Base-by-base conservation (phyloP, 2,888 invertebrate genomes). In the Neria commutata region DNA sequence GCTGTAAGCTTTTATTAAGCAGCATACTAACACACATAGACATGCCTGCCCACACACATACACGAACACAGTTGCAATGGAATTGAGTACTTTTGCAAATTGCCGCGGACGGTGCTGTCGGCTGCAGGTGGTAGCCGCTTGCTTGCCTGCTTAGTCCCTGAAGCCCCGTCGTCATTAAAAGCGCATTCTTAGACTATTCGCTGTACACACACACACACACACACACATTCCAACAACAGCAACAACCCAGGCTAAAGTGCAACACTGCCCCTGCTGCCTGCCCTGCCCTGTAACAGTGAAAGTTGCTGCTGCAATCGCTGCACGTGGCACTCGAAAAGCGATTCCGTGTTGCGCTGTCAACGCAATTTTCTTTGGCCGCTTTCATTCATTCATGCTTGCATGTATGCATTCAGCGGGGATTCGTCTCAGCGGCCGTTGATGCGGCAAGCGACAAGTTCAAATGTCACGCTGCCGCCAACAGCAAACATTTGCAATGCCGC, bases 261-360 rank as follows among this genome's bases (percentile, higher is more conserved):
- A 57, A 51, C 45, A 33, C 21, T n/a, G n/a, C 29, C 29, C 29
- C 11, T 29, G 29, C 29, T n/a, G 11, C 11, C 17, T 25, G 24
- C 24, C 16, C 34, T 55, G 49, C 11, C 37, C n/a, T 6, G 55
- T 49, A 49, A 46, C 48, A 54, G 37, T n/a, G 37, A n/a, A 56
- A 56, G 56, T 5, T 29, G 37, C 4, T 42, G 19, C 19, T 14
- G 42, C 42, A 5, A 16, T 6, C 42, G 53, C 23, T 16, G 16
- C 26, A n/a, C 47, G 23, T 52, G 56, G 42, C 56, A 56, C 29
- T 42, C 48, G 33, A 53, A 53, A 47, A 46, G 58, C 53, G 53
- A 58, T 42, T 53, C 47, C 50, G 23, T 56, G 56, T 51, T 51
- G n/a, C 25, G 46, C 45, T 51, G 55, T 55, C 59, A 59, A 54